phyloP scores from a whole-genome alignment of 2,113 vertebrate species.

The Xiphorhynchus elegans region DNA sequence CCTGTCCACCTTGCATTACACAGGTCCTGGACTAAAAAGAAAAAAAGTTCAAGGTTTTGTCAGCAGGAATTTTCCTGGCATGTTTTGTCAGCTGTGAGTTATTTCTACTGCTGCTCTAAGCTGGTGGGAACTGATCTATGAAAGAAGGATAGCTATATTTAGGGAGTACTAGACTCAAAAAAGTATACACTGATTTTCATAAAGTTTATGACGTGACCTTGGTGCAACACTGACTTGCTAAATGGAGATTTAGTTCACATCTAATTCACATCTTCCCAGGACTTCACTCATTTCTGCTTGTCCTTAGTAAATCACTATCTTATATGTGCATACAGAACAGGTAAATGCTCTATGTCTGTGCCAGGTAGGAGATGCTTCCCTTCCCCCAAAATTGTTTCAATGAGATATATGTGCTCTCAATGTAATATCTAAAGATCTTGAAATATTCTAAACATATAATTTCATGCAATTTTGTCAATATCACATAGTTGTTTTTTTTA shows the following conservation, averaged over 20 bases:
- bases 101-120: background rate
- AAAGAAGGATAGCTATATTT: background rate
- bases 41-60: background rate
- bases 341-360: background rate
- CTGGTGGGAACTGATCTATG: background rate
- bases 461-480: constrained; percentile 19
- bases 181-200: background rate
- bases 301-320: background rate
- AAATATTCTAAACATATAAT: constrained; percentile 17
- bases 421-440: background rate
- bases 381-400: background rate
- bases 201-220: background rate
- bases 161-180: background rate
- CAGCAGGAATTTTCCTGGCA: background rate
- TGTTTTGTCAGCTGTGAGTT: background rate
- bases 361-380: background rate
- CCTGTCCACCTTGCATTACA: background rate
- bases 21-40: background rate
- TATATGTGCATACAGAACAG: background rate
- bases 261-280: background rate
- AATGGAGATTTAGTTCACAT: background rate
- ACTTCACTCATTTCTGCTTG: background rate
- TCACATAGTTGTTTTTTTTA: background rate
- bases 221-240: background rate
- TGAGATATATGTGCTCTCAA: background rate